Evolutionary conservation across 2,888 invertebrate genomes (phyloP).

Genomic region (Eupithecia vulgata): DNA sequence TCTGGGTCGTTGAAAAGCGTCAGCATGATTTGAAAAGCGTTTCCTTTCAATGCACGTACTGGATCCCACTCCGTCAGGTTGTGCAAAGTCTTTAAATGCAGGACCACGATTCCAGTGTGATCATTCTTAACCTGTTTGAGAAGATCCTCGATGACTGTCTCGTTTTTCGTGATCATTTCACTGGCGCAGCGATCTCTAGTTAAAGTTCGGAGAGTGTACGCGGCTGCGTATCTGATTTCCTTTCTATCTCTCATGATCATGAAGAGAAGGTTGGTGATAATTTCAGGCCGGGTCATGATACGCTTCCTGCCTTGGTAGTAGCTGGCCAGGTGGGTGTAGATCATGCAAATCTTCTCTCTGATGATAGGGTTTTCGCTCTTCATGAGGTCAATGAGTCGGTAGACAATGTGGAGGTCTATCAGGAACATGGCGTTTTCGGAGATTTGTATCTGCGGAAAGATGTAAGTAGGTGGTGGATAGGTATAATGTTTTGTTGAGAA

Average conservation of each 20-base stretch:
- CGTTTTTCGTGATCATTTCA: constrained; percentile 58
- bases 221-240: constrained; percentile 72
- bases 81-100: constrained; percentile 67
- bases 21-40: constrained; percentile 70
- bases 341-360: constrained; percentile 70
- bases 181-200: constrained; percentile 61
- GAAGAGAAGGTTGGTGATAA: constrained; percentile 64
- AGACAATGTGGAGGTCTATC: constrained; percentile 64
- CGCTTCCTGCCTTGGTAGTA: constrained; percentile 65
- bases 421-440: constrained; percentile 71
- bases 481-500: background rate
- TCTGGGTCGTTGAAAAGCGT: constrained; percentile 59
- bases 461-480: too few species aligned
- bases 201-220: constrained; percentile 63
- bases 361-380: constrained; percentile 62
- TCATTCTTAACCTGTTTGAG: constrained; percentile 72
- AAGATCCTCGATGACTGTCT: constrained; percentile 63
- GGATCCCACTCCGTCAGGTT: constrained; percentile 69
- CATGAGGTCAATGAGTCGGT: constrained; percentile 71
- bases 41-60: constrained; percentile 60
- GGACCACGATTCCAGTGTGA: constrained; percentile 63
- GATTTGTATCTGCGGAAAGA: constrained; percentile 65
- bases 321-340: constrained; percentile 60
- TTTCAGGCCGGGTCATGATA: constrained; percentile 59
- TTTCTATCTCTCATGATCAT: constrained; percentile 67